These are phyloP conservation scores for Drosophila takahashii DNA, from an alignment of 1,140 invertebrate species.

Conservation along the genomic window DNA sequence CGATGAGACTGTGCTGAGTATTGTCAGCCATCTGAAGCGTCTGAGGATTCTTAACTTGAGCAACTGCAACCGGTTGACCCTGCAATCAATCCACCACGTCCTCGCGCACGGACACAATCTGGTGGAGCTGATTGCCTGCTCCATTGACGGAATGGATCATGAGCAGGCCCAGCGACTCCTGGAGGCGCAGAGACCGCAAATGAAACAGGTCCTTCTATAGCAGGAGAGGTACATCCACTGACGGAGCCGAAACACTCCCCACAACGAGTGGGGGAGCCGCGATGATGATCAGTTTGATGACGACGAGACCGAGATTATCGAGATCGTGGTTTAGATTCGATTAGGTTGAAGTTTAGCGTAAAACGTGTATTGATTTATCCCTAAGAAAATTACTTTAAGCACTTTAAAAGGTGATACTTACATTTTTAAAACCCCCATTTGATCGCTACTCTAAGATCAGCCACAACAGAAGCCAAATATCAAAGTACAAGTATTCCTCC, in stretches of 20 bases:
- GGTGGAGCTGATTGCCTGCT: conserved; percentile 61
- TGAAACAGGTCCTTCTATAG: conserved; percentile 71
- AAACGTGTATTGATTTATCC: conserved; percentile 21
- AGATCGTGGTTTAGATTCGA: conserved; percentile 48
- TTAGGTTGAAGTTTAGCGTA: conserved; percentile 38
- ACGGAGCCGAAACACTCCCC: conserved; percentile 46
- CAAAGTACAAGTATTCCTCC: conserved; percentile 51
- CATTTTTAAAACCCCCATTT: conserved; percentile 22
- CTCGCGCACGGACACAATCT: conserved; percentile 45
- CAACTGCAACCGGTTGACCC: conserved; percentile 59
- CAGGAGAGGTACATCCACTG: conserved; percentile 76
- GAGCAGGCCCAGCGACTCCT: conserved; percentile 54
- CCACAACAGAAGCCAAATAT: conserved; percentile 55
- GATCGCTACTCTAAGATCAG: conserved; percentile 13
- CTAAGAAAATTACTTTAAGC: neutral
- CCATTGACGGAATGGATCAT: conserved; percentile 61
- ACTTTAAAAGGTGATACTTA: conserved; percentile 53
- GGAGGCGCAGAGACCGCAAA: conserved; percentile 33
- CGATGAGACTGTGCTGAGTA: conserved; percentile 53
- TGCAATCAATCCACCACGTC: conserved; percentile 57
- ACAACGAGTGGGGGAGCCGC: conserved; percentile 36
- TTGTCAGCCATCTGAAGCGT: conserved; percentile 49
- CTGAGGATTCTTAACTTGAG: conserved; percentile 62
- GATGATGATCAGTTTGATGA: conserved; percentile 41
- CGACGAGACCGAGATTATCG: conserved; percentile 49